Evolutionary conservation across 2,888 invertebrate genomes (phyloP).

Genomic region (Rhagophthalmus giganteus): DNA sequence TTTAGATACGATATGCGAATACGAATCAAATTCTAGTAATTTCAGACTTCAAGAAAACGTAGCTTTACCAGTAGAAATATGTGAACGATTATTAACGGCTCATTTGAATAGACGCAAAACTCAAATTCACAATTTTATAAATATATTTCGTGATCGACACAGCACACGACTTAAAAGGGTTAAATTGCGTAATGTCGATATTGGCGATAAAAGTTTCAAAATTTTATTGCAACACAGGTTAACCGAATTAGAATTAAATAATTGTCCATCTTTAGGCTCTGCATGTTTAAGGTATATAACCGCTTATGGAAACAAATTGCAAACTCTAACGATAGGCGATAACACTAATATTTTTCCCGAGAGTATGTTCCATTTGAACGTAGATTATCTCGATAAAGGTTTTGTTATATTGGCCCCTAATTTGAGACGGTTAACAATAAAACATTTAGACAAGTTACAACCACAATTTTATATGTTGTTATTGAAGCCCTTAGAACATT

Average conservation of each 20-base stretch:
- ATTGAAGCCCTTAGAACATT: constrained; percentile 61
- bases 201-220: constrained; percentile 72
- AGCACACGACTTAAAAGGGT: constrained; percentile 71
- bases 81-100: constrained; percentile 67
- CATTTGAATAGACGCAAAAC: constrained; percentile 56
- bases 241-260: constrained; percentile 72
- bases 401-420: constrained; percentile 64
- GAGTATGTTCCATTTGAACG: constrained; percentile 20
- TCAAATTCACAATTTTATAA: constrained; percentile 69
- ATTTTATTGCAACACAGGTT: constrained; percentile 74
- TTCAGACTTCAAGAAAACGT: constrained; percentile 64
- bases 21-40: constrained; percentile 54
- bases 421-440: constrained; percentile 63
- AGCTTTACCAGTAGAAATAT: constrained; percentile 70
- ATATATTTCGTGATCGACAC: constrained; percentile 69
- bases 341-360: constrained; percentile 63
- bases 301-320: constrained; percentile 68
- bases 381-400: constrained; percentile 49
- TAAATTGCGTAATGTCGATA: constrained; percentile 69
- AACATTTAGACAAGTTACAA: constrained; percentile 57
- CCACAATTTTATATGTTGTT: constrained; percentile 60
- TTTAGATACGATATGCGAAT: constrained; percentile 63
- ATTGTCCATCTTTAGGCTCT: constrained; percentile 70
- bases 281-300: constrained; percentile 69
- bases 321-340: constrained; percentile 72